Conservation (phyloP, 2,888 invertebrate species). For the Athripsodes cinereus region DNA sequence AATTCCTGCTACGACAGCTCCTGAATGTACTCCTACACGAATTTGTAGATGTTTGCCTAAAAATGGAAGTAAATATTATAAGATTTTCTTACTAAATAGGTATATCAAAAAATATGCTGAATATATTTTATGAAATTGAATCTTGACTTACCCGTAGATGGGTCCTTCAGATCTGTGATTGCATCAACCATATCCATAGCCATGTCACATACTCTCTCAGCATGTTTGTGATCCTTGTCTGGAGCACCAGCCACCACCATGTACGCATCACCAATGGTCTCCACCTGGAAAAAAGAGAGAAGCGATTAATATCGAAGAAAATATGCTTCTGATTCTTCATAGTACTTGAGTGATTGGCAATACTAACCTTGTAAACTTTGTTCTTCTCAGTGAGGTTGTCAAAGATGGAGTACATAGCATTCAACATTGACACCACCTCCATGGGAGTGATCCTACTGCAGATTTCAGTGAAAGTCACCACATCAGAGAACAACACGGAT, state of each 20-base stretch:
- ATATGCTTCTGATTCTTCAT: too few species aligned
- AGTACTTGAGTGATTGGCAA: too few species aligned
- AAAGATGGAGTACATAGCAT: slow-evolving; percentile 96
- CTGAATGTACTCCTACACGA: slow-evolving; percentile 83
- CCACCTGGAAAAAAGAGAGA: slow-evolving; percentile 80
- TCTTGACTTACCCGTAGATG: slow-evolving; percentile 83
- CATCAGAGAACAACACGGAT: slow-evolving; percentile 94
- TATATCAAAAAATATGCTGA: not conserved
- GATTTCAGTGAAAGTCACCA: slow-evolving; percentile 96
- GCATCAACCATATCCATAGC: slow-evolving; percentile 94
- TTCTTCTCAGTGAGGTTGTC: slow-evolving; percentile 90
- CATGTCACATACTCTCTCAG: slow-evolving; percentile 91
- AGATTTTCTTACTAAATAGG: not conserved
- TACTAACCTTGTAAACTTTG: slow-evolving; percentile 83
- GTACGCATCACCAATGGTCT: slow-evolving; percentile 97
- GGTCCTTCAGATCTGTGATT: slow-evolving; percentile 85
- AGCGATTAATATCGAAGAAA: too few species aligned
- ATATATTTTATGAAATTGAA: too few species aligned
- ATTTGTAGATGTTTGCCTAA: slow-evolving; percentile 74
- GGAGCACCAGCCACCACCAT: slow-evolving; percentile 98
- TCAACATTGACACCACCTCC: slow-evolving; percentile 96
- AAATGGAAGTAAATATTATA: not conserved
- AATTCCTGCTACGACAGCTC: slow-evolving; percentile 89
- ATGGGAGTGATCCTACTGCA: slow-evolving; percentile 94
- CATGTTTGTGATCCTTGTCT: slow-evolving; percentile 82